Evolutionary conservation across 30 jellyfish, hydroid and myxozoan species (phyloP), one percentile per base, ranked within the genome.

Genomic region (Euphysa ruthae): DNA sequence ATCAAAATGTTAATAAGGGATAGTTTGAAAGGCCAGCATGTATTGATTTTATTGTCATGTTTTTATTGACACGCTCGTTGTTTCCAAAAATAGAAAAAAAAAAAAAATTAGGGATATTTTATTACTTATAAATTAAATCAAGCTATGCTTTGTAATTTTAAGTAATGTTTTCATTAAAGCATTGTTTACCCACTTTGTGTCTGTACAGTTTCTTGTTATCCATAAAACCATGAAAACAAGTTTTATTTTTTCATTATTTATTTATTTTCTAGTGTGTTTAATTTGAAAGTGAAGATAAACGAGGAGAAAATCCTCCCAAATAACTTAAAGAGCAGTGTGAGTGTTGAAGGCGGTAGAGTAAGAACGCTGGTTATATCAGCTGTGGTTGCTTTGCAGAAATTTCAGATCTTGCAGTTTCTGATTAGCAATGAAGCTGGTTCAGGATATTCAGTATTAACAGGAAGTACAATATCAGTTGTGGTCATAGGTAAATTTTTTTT

Each of bases 281-380:
- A 61, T 6, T 3, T 61, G 7, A 23, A 61, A 12, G 31, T 61
- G 12, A 21, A 18, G 12, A 61, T 61, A 18, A 31, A 31, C 0
- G 34, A 29, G 31, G 69, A 26, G 20, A 34, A 29, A 25, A 26
- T 4, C 22, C 6, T 28, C 0, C 69, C 34, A 16, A 22, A 58
- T 29, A 61, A 61, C 26, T 4, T 61, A 61, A 31, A 61, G 18
- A 32, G 74, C 24, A 29, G 26, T 29, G 13, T 15, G 33, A 70
- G 88, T 14, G 71, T 84, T 24, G 82, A 73, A 0, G 89, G 64
- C 24, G 77, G 51, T 68, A 43, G 81, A 25, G 75, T 49, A 23
- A 90, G 81, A 63, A 86, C 96, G 6, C 42, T 86, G 22, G 64
- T 84, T 15, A 44, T 86, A 35, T 69, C 93, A 12, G 73, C 88